phyloP scores from a whole-genome alignment of 2,113 vertebrate species.

The Fregetta grallaria region DNA sequence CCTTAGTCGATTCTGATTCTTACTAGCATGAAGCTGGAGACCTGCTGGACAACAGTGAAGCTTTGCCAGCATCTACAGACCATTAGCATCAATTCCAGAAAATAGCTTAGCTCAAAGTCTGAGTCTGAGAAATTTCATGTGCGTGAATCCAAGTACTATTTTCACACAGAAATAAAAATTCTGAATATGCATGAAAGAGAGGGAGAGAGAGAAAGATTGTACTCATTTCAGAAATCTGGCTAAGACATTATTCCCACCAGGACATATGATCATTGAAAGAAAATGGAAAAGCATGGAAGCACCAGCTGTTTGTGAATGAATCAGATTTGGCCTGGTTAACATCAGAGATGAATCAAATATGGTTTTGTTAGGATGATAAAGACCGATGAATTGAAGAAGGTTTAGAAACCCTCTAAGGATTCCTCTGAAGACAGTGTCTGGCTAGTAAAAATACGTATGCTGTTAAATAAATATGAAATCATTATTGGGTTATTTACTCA shows the following conservation, averaged over 20 bases:
- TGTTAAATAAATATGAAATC: neutral
- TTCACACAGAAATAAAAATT: neutral
- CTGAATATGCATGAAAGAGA: constrained; percentile 14
- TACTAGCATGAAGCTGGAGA: neutral
- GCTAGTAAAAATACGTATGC: neutral
- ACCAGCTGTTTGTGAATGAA: constrained; percentile 57
- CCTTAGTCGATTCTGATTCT: neutral
- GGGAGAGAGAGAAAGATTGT: neutral
- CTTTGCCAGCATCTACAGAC: neutral
- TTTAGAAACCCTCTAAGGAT: constrained; percentile 40
- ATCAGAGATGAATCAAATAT: constrained; percentile 56
- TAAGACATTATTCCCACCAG: constrained; percentile 37
- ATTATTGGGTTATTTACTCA: neutral
- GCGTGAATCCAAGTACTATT: neutral
- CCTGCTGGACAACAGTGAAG: neutral
- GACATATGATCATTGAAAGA: constrained; percentile 54
- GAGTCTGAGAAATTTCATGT: neutral
- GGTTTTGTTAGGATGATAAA: constrained; percentile 37
- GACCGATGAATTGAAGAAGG: constrained; percentile 25
- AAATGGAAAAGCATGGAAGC: constrained; percentile 54
- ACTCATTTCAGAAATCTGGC: constrained; percentile 50
- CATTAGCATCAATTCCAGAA: neutral
- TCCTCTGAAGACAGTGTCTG: neutral
- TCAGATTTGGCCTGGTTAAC: constrained; percentile 45
- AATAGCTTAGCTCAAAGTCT: neutral